These are phyloP conservation scores for Paraplagusia blochii DNA, from an alignment of 2,113 vertebrate genomes.

Conservation along the genomic window DNA sequence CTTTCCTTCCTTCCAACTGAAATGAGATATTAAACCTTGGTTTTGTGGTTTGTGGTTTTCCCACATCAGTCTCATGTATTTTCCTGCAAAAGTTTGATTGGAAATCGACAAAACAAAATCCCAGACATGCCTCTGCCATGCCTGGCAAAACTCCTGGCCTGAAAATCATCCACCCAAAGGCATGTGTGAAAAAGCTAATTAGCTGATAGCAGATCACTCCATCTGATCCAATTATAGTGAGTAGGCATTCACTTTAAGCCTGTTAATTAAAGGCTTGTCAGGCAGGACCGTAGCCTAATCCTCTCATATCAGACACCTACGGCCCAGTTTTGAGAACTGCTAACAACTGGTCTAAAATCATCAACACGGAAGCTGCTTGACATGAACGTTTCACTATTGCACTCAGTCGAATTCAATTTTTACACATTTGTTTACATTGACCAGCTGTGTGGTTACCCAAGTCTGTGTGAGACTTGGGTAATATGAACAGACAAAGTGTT, in stretches of 20 bases:
- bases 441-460: too few species aligned
- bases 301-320: constrained; percentile 63
- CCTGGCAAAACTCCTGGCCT: constrained; percentile 26
- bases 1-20: too few species aligned
- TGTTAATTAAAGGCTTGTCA: constrained; percentile 74
- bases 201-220: constrained; percentile 69
- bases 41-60: too few species aligned
- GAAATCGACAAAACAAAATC: constrained; percentile 25
- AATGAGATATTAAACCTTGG: too few species aligned
- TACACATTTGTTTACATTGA: too few species aligned
- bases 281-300: constrained; percentile 62
- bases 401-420: neutral
- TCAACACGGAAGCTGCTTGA: constrained; percentile 4
- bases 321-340: constrained; percentile 49
- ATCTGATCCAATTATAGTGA: constrained; percentile 73
- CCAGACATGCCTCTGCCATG: neutral
- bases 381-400: constrained; percentile 8
- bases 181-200: constrained; percentile 71
- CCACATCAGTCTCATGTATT: neutral
- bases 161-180: constrained; percentile 48
- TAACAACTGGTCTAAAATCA: constrained; percentile 20
- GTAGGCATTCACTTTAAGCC: constrained; percentile 75
- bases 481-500: too few species aligned
- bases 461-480: too few species aligned
- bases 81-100: constrained; percentile 35